phyloP scores from a whole-genome alignment of 2,797 vertebrate genomes.

The Lacerta bilineata region DNA sequence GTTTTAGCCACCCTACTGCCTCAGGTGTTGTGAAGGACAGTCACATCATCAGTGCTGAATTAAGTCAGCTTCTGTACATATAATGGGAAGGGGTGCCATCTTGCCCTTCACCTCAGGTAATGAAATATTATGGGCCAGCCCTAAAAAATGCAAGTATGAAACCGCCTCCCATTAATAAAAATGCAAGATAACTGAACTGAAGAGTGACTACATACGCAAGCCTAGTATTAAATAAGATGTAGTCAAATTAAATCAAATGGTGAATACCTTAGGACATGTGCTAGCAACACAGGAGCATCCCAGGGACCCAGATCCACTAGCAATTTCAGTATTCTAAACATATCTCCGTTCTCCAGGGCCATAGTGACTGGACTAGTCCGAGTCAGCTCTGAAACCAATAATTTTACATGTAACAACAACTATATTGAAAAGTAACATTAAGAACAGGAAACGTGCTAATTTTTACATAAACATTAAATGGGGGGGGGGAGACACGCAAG shows the following conservation, averaged over 20 bases:
- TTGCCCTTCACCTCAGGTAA: no score
- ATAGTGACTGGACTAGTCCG: slow-evolving; percentile 82
- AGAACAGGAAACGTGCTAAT: background rate
- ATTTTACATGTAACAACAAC: background rate
- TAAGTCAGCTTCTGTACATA: no score
- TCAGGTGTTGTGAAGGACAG: no score
- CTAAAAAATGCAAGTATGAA: background rate
- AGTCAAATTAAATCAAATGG: background rate
- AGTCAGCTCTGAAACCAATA: slow-evolving; percentile 84
- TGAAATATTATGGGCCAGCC: no score
- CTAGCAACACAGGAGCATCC: slow-evolving; percentile 85
- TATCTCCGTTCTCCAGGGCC: slow-evolving; percentile 88
- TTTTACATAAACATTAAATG: background rate
- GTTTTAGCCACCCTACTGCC: no score
- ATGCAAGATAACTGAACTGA: background rate
- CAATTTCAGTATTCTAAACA: slow-evolving; percentile 87
- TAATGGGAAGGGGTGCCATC: no score
- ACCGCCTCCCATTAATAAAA: background rate
- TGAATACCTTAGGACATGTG: slow-evolving; percentile 87
- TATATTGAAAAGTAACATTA: background rate
- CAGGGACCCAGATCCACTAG: slow-evolving; percentile 88
- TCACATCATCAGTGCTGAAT: no score
- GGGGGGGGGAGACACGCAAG: no score
- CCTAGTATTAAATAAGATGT: background rate
- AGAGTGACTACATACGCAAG: background rate